Conservation (phyloP, 2,888 invertebrate species). For the Ditula angustiorana region DNA sequence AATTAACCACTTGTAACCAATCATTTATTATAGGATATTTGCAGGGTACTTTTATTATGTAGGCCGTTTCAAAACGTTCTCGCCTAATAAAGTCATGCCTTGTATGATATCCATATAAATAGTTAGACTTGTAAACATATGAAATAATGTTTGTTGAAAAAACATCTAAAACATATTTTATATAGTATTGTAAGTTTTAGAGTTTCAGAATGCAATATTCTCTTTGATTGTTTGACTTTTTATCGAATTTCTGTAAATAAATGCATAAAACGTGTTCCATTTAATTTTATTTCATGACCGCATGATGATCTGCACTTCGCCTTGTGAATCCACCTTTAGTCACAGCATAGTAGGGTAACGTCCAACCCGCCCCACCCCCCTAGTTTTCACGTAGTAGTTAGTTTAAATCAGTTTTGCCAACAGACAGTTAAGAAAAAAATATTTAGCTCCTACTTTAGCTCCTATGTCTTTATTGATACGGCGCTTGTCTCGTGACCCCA, state of each 20-base stretch:
- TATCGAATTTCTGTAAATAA: conserved; percentile 37
- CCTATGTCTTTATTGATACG: too few species aligned
- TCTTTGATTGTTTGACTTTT: conserved; percentile 36
- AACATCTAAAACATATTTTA: conserved; percentile 13
- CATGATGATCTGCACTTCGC: too few species aligned
- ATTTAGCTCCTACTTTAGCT: too few species aligned
- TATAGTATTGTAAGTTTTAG: conserved; percentile 7
- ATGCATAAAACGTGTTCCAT: conserved; percentile 1
- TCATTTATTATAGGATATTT: conserved; percentile 9
- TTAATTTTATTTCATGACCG: not conserved
- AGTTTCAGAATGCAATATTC: conserved; percentile 30
- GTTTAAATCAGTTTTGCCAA: too few species aligned
- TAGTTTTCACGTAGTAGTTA: too few species aligned
- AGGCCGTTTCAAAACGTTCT: not conserved
- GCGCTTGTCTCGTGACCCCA: too few species aligned
- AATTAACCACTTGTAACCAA: conserved; percentile 10
- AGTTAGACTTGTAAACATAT: conserved; percentile 9
- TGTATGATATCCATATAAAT: conserved; percentile 2
- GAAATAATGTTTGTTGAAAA: not conserved
- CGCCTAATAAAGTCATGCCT: not conserved
- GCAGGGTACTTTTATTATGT: not conserved
- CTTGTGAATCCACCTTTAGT: too few species aligned
- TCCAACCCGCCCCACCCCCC: too few species aligned
- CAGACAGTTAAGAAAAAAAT: too few species aligned
- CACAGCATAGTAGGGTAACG: too few species aligned